A percentile compares a stretch with the other conserved stretches of the same genome.
Conservation (phyloP, 2,888 invertebrate species). For the Platerodrilus igneus region DNA sequence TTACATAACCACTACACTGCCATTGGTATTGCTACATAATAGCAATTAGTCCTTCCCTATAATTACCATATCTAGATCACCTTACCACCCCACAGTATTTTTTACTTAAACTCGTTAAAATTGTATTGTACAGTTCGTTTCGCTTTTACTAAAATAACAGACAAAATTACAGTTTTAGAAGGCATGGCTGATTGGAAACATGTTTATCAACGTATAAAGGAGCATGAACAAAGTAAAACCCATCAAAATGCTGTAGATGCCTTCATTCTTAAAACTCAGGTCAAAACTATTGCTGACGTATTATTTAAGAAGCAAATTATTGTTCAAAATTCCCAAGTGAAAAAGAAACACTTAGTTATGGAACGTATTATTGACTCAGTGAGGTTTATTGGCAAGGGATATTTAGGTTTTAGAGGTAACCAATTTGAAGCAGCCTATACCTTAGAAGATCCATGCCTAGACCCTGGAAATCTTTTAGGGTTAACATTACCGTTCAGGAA, state of each 20-base stretch:
- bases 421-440: conserved; percentile 1
- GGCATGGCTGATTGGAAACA: conserved; percentile 1
- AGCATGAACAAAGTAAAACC: not conserved
- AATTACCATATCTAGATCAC: too few species aligned
- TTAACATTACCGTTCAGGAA: not conserved
- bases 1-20: too few species aligned
- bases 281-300: not conserved
- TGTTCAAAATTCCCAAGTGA: not conserved
- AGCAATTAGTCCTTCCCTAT: too few species aligned
- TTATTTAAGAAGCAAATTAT: not conserved
- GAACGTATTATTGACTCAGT: not conserved
- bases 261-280: not conserved
- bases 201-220: conserved; percentile 4
- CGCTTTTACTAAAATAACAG: not conserved
- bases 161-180: not conserved
- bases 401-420: not conserved
- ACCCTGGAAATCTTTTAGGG: conserved; percentile 1
- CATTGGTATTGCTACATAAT: too few species aligned
- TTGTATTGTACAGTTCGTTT: not conserved
- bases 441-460: not conserved
- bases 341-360: not conserved
- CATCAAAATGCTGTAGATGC: not conserved
- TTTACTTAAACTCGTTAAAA: too few species aligned
- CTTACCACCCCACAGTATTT: too few species aligned
- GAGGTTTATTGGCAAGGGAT: conserved; percentile 1